These are phyloP conservation scores for Pionites leucogaster DNA, from an alignment of 2,113 vertebrate genomes.

Conservation along the genomic window DNA sequence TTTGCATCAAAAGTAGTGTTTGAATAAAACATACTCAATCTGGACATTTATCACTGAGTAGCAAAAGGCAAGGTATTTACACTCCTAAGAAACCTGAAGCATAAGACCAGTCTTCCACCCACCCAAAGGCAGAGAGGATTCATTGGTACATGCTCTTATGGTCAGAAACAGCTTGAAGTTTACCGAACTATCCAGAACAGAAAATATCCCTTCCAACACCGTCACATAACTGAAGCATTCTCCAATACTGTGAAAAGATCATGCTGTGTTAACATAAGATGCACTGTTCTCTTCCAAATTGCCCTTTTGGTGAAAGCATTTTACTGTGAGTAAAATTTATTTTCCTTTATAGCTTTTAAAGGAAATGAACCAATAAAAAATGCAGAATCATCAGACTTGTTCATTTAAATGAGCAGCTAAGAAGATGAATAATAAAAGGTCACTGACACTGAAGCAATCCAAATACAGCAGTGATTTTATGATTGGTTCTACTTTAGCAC, in stretches of 20 bases:
- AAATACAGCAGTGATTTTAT: slow-evolving; percentile 3
- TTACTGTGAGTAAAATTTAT: background rate
- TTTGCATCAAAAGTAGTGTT: background rate
- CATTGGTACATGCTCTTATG: background rate
- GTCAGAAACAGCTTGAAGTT: background rate
- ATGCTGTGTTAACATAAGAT: background rate
- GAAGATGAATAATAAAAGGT: background rate
- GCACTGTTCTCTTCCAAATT: background rate
- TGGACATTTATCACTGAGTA: background rate
- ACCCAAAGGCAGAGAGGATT: background rate
- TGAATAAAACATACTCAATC: background rate
- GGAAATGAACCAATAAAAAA: slow-evolving; percentile 18
- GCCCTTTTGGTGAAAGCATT: background rate
- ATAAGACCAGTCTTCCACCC: background rate
- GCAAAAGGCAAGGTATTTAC: background rate
- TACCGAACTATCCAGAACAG: background rate
- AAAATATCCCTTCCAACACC: background rate
- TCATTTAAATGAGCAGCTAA: background rate
- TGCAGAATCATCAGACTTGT: background rate
- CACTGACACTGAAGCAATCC: background rate
- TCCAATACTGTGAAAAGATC: background rate
- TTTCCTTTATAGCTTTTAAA: slow-evolving; percentile 13
- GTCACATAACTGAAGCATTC: background rate
- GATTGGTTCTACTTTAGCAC: background rate
- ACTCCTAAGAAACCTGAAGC: background rate